Evolutionary conservation across 2,797 vertebrate species (phyloP).

Genomic region (Enteromius argenteus): DNA sequence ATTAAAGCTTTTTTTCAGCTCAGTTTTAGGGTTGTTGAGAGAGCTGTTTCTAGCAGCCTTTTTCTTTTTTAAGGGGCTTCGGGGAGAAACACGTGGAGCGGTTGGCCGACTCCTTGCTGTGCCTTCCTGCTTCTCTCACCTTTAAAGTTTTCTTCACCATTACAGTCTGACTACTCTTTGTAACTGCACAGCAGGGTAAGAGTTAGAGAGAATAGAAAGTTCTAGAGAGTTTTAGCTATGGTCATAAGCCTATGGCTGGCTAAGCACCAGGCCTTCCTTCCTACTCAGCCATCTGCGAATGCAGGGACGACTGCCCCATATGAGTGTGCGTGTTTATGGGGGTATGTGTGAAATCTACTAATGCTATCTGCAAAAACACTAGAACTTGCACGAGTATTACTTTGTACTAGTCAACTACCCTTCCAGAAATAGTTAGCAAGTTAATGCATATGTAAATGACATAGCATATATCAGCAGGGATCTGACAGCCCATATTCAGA

Average conservation of each 20-base stretch:
- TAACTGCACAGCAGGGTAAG: conserved; percentile 10
- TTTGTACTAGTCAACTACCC: background rate
- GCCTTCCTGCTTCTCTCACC: conserved; percentile 18
- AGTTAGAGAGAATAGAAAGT: conserved; percentile 33
- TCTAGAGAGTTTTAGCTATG: conserved; percentile 66
- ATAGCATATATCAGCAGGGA: background rate
- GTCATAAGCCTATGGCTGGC: conserved; percentile 51
- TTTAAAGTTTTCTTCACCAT: conserved; percentile 32
- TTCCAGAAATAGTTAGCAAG: background rate
- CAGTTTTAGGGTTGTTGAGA: background rate
- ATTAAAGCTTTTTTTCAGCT: background rate
- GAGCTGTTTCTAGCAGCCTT: background rate
- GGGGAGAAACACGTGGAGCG: background rate
- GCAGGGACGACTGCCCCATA: conserved; percentile 42
- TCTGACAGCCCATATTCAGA: background rate
- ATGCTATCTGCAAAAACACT: background rate
- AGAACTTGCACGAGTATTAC: background rate
- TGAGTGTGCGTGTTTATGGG: conserved; percentile 24
- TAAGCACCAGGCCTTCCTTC: conserved; percentile 62
- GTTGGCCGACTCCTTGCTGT: conserved; percentile 26
- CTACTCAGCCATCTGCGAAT: conserved; percentile 61
- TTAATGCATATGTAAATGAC: background rate
- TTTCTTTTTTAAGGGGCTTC: conserved; percentile 7
- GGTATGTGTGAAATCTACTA: conserved; percentile 1
- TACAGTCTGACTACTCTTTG: conserved; percentile 16